Percentiles rank a stretch among this genome's conserved stretches.
Evolutionary conservation across 2,888 invertebrate species (phyloP).

Genomic region (Rapana venosa): DNA sequence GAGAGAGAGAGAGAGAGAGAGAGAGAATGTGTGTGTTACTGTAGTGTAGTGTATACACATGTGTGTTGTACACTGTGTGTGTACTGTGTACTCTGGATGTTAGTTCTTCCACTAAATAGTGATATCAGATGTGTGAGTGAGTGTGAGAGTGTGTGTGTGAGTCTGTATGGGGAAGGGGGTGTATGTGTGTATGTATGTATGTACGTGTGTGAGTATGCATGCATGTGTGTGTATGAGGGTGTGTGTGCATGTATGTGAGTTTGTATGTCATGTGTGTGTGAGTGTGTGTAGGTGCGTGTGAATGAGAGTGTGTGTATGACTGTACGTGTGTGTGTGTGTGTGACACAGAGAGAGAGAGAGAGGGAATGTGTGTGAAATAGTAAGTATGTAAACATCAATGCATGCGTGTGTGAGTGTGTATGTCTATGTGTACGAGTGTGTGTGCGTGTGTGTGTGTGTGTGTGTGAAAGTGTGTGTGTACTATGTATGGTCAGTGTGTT

Average conservation of each 20-base stretch:
- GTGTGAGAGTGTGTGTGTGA: not conserved
- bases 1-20: too few relatives aligned
- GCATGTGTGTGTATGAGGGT: not conserved
- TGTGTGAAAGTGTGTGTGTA: too few relatives aligned
- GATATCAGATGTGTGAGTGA: too few relatives aligned
- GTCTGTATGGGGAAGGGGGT: not conserved
- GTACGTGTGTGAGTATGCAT: not conserved
- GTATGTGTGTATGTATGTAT: not conserved
- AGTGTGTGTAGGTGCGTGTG: not conserved
- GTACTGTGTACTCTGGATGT: not conserved
- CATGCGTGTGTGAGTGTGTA: not conserved
- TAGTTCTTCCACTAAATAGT: too few relatives aligned
- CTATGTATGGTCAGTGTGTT: too few relatives aligned
- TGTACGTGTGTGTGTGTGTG: conserved; percentile 1
- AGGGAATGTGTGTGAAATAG: too few relatives aligned
- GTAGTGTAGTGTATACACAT: too few relatives aligned
- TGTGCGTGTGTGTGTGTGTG: too few relatives aligned
- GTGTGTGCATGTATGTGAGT: not conserved
- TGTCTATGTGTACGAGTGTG: not conserved
- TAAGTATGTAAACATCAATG: too few relatives aligned
- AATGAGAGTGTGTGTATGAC: not conserved
- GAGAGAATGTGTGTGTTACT: too few relatives aligned
- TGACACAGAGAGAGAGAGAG: not conserved
- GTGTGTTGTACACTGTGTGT: too few relatives aligned
- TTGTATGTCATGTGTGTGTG: not conserved